Evolutionary conservation across 1,140 invertebrate genomes (phyloP).

Genomic region (Ditylenchus dipsaci): DNA sequence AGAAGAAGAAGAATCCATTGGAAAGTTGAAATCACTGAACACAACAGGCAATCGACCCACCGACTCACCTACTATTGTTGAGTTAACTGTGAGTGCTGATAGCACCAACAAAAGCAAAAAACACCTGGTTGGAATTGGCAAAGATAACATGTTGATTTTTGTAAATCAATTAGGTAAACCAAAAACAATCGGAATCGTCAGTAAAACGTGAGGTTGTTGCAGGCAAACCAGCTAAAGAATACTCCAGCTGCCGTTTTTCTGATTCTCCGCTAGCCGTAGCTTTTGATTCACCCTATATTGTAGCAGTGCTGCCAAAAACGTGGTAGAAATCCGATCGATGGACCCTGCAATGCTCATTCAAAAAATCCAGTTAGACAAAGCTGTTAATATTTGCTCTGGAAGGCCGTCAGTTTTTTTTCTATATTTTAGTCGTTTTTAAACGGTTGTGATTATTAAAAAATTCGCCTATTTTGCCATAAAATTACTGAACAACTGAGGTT

Average conservation of each 20-base stretch:
- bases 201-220: not conserved
- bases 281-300: conserved; percentile 42
- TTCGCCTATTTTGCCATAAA: too few relatives aligned
- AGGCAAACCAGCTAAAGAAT: conserved; percentile 12
- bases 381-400: conserved; percentile 9
- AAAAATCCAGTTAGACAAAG: conserved; percentile 16
- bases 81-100: not conserved
- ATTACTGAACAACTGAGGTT: too few relatives aligned
- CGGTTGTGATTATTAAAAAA: not conserved
- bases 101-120: not conserved
- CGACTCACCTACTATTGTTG: not conserved
- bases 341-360: conserved; percentile 31
- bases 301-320: conserved; percentile 32
- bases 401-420: conserved; percentile 24
- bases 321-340: conserved; percentile 41
- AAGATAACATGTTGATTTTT: conserved; percentile 14
- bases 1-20: not conserved
- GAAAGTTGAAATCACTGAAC: not conserved
- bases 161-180: not conserved
- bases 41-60: not conserved
- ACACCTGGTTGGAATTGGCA: conserved; percentile 2
- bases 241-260: conserved; percentile 20
- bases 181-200: not conserved
- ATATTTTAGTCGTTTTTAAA: too few relatives aligned
- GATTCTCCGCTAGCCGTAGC: conserved; percentile 18